Evolutionary conservation across 2,888 invertebrate genomes (phyloP).

Genomic region (Troglohyphantes excavatus): DNA sequence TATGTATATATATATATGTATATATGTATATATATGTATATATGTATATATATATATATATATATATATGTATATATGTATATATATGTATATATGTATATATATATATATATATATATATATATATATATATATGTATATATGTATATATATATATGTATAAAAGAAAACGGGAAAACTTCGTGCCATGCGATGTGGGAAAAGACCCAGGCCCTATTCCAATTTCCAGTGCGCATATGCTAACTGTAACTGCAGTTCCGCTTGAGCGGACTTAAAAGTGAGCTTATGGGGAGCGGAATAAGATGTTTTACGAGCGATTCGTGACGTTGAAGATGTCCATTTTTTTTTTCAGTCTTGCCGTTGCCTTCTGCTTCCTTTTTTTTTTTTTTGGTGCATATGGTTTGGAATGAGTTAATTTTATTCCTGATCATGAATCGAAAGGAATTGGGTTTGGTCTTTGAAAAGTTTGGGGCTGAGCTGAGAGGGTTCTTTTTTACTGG

Average conservation of each 20-base stretch:
- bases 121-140: too few species aligned
- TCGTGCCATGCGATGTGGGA: background rate
- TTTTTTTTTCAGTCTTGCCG: constrained; percentile 8
- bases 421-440: constrained; percentile 24
- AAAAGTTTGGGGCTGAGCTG: background rate
- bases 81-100: too few species aligned
- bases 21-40: too few species aligned
- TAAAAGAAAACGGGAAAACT: background rate
- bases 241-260: constrained; percentile 55
- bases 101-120: too few species aligned
- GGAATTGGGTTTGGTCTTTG: background rate
- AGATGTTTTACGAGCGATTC: constrained; percentile 48
- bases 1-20: too few species aligned
- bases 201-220: background rate
- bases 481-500: background rate
- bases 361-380: background rate
- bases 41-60: too few species aligned
- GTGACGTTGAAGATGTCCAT: constrained; percentile 22
- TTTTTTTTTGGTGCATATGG: constrained; percentile 38
- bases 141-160: too few species aligned
- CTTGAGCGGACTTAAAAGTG: constrained; percentile 35
- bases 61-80: too few species aligned
- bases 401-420: constrained; percentile 62
- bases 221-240: constrained; percentile 6
- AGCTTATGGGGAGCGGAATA: background rate